Conservation (phyloP, 1,140 invertebrate species). For the Neodiprion lecontei region DNA sequence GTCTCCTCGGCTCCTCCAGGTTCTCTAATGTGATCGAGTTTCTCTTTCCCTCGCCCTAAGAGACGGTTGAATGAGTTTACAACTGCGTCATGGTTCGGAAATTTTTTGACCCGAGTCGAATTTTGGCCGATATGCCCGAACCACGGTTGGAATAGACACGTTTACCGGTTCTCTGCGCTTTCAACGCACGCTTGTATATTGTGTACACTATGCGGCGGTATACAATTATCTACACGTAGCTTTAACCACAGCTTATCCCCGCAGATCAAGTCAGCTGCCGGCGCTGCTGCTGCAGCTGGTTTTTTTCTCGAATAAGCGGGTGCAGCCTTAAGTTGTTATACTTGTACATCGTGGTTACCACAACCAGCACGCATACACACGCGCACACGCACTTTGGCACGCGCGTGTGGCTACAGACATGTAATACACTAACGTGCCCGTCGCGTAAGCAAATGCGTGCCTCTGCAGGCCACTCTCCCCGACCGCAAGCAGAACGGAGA, state of each 20-base stretch:
- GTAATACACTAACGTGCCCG: conserved; percentile 1
- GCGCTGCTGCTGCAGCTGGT: background rate
- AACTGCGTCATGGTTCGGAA: too few relatives aligned
- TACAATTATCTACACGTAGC: background rate
- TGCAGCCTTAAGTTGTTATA: background rate
- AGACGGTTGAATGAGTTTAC: too few relatives aligned
- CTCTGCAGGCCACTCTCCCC: background rate
- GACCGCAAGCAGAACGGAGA: too few relatives aligned
- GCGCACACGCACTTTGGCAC: background rate
- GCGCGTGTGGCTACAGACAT: background rate
- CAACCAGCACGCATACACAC: background rate
- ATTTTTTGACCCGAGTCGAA: too few relatives aligned
- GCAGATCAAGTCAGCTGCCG: background rate
- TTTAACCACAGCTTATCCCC: background rate
- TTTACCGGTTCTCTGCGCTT: too few relatives aligned
- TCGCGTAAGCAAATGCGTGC: background rate
- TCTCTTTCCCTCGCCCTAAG: too few relatives aligned
- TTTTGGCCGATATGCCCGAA: too few relatives aligned
- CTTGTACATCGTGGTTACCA: background rate
- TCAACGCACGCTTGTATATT: too few relatives aligned
- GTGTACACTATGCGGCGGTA: background rate
- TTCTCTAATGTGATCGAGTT: too few relatives aligned
- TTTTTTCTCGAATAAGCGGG: background rate
- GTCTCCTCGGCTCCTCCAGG: too few relatives aligned
- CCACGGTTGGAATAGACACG: too few relatives aligned